Percentiles rank a stretch among this genome's conserved stretches.
Evolutionary conservation across 1,140 invertebrate species (phyloP).

Genomic region (Acromyrmex heyeri): DNA sequence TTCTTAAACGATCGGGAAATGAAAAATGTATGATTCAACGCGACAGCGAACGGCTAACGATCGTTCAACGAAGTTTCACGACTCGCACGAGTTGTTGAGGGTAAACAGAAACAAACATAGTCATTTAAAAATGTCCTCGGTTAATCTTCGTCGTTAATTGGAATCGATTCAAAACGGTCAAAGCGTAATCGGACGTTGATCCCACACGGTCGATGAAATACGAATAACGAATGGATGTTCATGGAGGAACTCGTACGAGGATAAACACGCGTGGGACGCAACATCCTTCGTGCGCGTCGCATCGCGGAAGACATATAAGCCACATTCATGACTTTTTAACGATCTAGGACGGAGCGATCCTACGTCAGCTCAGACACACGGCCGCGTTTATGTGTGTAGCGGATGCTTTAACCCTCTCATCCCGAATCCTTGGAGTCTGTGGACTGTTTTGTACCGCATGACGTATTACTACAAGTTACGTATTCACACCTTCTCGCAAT

Average conservation of each 20-base stretch:
- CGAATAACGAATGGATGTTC: conserved; percentile 46
- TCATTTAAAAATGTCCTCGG: background rate
- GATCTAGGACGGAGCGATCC: conserved; percentile 49
- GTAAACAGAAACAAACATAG: background rate
- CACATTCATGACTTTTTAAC: conserved; percentile 73
- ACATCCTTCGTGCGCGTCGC: conserved; percentile 62
- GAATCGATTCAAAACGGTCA: background rate
- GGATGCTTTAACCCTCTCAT: conserved; percentile 24
- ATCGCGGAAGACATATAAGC: conserved; percentile 68
- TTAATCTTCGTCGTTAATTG: background rate
- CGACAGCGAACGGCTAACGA: background rate
- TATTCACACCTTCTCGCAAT: background rate
- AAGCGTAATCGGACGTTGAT: conserved; percentile 18
- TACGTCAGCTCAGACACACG: background rate
- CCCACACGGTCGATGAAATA: conserved; percentile 48
- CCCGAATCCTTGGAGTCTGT: background rate
- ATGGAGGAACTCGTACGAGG: conserved; percentile 54
- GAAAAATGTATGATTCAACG: background rate
- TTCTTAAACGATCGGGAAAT: conserved; percentile 4
- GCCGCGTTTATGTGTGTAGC: conserved; percentile 4
- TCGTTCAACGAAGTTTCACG: background rate
- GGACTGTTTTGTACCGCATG: background rate
- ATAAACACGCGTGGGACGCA: conserved; percentile 66
- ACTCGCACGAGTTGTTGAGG: background rate
- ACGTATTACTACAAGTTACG: conserved; percentile 39